phyloP scores from a whole-genome alignment of 2,113 vertebrate genomes.

The Octodon degus region DNA sequence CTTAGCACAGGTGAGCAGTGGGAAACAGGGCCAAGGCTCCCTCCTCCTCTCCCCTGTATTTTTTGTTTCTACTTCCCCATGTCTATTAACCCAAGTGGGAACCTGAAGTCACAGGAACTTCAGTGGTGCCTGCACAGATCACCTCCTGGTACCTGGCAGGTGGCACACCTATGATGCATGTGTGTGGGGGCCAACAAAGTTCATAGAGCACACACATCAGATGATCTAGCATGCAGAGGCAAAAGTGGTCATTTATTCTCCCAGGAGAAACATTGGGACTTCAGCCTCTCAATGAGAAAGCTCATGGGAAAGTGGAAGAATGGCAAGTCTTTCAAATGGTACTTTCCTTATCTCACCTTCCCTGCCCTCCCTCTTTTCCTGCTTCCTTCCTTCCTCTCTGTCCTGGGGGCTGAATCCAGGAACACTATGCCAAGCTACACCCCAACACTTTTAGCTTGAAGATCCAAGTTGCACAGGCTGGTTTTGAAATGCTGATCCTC shows the following conservation, averaged over 20 bases:
- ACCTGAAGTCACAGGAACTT: background rate
- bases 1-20: background rate
- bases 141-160: background rate
- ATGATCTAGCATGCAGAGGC: background rate
- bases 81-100: background rate
- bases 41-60: background rate
- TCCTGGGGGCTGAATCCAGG: background rate
- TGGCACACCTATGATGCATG: no score
- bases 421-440: background rate
- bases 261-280: background rate
- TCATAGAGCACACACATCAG: accelerated
- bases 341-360: background rate
- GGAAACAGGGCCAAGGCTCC: no score
- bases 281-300: background rate
- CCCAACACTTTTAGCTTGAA: background rate
- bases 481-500: background rate
- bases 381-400: background rate
- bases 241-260: background rate
- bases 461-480: background rate
- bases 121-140: background rate
- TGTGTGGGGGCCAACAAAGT: background rate
- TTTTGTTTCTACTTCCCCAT: background rate
- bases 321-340: accelerated
- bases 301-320: background rate
- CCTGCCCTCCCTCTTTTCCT: background rate